Evolutionary conservation across 2,888 invertebrate genomes (phyloP).

Genomic region (Halocaridina rubra): DNA sequence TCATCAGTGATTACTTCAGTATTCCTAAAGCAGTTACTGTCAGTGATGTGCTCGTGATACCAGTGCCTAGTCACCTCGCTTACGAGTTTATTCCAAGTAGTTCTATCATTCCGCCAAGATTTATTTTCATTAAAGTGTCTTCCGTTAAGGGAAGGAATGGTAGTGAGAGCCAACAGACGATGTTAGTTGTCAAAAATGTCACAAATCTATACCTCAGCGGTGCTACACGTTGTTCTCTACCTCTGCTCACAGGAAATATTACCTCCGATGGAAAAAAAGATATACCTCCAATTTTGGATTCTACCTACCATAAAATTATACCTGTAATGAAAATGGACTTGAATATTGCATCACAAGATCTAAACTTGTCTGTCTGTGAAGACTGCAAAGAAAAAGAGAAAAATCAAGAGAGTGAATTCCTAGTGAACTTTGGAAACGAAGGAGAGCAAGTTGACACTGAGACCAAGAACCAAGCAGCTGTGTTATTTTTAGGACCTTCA

Average conservation of each 20-base stretch:
- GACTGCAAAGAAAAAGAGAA: neutral
- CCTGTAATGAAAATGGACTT: neutral
- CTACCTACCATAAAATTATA: neutral
- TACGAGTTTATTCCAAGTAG: slow-evolving; percentile 21
- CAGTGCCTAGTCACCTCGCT: slow-evolving; percentile 33
- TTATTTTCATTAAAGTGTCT: slow-evolving; percentile 23
- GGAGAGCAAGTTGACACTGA: neutral
- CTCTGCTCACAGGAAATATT: neutral
- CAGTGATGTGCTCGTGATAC: slow-evolving; percentile 27
- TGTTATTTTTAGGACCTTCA: slow-evolving; percentile 35
- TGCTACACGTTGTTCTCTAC: slow-evolving; percentile 10
- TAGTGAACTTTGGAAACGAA: neutral
- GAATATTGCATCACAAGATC: neutral
- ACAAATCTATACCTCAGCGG: slow-evolving; percentile 36
- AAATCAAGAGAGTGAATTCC: neutral
- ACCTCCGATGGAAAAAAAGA: slow-evolving; percentile 4
- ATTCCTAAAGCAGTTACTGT: slow-evolving; percentile 29
- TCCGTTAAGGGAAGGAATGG: neutral
- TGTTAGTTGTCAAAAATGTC: neutral
- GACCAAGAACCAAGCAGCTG: neutral
- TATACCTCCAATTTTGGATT: slow-evolving; percentile 27
- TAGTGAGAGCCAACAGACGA: slow-evolving; percentile 14
- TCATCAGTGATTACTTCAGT: slow-evolving; percentile 46
- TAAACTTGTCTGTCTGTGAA: no score
- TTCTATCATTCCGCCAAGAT: slow-evolving; percentile 32